Conservation (phyloP, 2,113 vertebrate species). For the Pterocles orientalis region DNA sequence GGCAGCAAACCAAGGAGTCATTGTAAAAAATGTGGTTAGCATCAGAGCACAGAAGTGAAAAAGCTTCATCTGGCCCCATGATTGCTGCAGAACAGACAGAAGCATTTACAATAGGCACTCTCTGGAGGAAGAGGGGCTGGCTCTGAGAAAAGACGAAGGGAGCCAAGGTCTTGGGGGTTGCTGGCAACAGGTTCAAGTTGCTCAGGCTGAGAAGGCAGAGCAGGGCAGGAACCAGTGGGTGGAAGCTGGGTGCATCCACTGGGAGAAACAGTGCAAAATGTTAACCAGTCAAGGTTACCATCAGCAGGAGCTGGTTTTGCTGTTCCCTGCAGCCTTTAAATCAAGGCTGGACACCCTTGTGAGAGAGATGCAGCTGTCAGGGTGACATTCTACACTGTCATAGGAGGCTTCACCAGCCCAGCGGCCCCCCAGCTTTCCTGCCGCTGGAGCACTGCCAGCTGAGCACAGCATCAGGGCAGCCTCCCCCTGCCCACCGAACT, state of each 20-base stretch:
- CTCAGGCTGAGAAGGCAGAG: background rate
- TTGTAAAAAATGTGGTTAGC: background rate
- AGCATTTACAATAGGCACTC: background rate
- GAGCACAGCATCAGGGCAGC: background rate
- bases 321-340: background rate
- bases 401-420: background rate
- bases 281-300: background rate
- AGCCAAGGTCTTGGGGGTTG: background rate
- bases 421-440: background rate
- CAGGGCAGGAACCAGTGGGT: background rate
- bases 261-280: background rate
- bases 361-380: background rate
- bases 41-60: background rate
- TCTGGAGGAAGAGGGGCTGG: background rate
- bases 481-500: background rate
- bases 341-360: background rate
- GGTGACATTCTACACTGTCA: background rate
- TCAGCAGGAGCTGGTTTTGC: background rate
- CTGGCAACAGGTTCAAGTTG: background rate
- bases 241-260: background rate
- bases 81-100: background rate
- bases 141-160: background rate
- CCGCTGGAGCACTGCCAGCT: background rate
- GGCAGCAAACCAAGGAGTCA: background rate
- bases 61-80: background rate